phyloP scores from a whole-genome alignment of 2,113 vertebrate genomes.

The Toxotes jaculatrix region DNA sequence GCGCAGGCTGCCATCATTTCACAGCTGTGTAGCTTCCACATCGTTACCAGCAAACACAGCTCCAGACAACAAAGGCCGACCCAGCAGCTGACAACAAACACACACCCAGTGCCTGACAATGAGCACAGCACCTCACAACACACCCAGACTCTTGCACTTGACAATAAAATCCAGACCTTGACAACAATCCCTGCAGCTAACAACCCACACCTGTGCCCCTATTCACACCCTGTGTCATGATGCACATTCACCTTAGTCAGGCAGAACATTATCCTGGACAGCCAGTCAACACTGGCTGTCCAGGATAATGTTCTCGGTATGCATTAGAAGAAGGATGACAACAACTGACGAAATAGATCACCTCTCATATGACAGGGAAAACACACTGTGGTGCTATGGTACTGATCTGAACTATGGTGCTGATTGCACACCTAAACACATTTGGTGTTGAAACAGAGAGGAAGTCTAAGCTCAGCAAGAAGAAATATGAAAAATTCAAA shows the following conservation, averaged over 20 bases:
- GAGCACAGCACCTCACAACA: neutral
- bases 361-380: no score
- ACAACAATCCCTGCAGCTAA: neutral
- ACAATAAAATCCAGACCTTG: neutral
- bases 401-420: no score
- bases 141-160: neutral
- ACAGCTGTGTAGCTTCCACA: constrained; percentile 4
- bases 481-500: no score
- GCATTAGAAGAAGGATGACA: no score
- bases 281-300: neutral
- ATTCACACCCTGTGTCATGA: neutral
- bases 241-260: neutral
- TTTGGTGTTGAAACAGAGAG: no score
- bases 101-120: neutral
- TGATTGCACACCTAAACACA: no score
- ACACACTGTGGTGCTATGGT: no score
- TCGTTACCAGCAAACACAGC: constrained; percentile 10
- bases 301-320: neutral
- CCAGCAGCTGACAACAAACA: neutral
- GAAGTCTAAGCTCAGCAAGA: no score
- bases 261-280: neutral
- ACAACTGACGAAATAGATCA: no score
- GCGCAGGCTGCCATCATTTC: constrained; percentile 8
- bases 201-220: neutral
- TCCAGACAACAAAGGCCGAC: constrained; percentile 10